Evolutionary conservation across 2,797 vertebrate species (phyloP).

Genomic region (Sciurus carolinensis): DNA sequence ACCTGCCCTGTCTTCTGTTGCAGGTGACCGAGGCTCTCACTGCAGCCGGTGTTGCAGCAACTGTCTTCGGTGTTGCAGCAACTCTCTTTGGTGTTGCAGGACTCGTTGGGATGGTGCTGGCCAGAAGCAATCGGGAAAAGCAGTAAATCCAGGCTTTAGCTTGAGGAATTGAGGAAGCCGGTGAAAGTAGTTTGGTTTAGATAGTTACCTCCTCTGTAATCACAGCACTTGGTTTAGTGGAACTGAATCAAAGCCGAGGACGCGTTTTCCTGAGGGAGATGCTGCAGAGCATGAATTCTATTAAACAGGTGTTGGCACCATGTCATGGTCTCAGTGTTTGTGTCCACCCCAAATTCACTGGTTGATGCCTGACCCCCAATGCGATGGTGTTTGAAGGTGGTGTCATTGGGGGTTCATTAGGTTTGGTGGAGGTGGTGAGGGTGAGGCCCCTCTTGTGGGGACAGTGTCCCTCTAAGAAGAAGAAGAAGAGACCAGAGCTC

Average conservation of each 20-base stretch:
- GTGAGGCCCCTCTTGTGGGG: too few species aligned
- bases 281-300: too few species aligned
- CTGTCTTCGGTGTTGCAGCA: fast-evolving
- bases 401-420: too few species aligned
- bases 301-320: too few species aligned
- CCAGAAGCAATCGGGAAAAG: neutral
- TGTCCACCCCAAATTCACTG: too few species aligned
- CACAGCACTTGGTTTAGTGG: neutral
- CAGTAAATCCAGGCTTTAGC: neutral
- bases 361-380: too few species aligned
- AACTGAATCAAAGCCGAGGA: neutral
- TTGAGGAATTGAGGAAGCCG: neutral
- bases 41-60: fast-evolving
- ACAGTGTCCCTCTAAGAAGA: too few species aligned
- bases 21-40: neutral
- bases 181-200: neutral
- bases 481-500: too few species aligned
- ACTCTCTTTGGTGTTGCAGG: fast-evolving
- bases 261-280: neutral
- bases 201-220: neutral
- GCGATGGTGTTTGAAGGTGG: too few species aligned
- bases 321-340: too few species aligned
- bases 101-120: fast-evolving
- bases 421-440: too few species aligned
- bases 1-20: neutral